Conservation (phyloP, 2,113 vertebrate species). For the Isurus oxyrinchus region DNA sequence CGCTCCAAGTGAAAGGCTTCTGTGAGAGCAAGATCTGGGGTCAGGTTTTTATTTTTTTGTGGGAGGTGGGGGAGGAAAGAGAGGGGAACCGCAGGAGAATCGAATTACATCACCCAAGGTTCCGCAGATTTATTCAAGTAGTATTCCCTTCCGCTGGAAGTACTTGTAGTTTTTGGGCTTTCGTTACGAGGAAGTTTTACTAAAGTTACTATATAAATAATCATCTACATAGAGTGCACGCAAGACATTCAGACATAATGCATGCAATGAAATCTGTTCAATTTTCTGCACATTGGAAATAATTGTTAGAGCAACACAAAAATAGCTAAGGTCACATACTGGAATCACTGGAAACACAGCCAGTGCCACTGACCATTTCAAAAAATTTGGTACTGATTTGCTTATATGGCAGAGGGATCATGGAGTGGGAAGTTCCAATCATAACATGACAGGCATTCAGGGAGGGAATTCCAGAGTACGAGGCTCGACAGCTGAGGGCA, state of each 20-base stretch:
- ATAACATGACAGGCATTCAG: not conserved
- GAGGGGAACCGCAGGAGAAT: no score
- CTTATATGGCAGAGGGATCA: no score
- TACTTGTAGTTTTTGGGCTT: no score
- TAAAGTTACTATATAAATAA: no score
- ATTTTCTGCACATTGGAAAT: not conserved
- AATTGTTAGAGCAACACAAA: not conserved
- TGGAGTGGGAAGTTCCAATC: not conserved
- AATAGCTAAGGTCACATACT: not conserved
- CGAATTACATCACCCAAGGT: no score
- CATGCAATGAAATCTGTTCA: not conserved
- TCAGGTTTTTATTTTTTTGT: not conserved
- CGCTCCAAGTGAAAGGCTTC: not conserved
- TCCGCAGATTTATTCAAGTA: no score
- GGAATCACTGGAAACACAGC: not conserved
- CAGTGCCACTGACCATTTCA: not conserved
- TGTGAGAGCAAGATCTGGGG: not conserved
- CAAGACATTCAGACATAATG: not conserved
- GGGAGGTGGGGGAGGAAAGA: no score
- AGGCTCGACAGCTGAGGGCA: not conserved
- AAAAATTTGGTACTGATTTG: not conserved
- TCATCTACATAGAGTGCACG: not conserved
- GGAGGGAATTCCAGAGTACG: not conserved
- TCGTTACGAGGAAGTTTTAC: no score
- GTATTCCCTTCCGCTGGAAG: no score